Conservation (phyloP, 2,888 invertebrate species). For the Galeruca laticollis region DNA sequence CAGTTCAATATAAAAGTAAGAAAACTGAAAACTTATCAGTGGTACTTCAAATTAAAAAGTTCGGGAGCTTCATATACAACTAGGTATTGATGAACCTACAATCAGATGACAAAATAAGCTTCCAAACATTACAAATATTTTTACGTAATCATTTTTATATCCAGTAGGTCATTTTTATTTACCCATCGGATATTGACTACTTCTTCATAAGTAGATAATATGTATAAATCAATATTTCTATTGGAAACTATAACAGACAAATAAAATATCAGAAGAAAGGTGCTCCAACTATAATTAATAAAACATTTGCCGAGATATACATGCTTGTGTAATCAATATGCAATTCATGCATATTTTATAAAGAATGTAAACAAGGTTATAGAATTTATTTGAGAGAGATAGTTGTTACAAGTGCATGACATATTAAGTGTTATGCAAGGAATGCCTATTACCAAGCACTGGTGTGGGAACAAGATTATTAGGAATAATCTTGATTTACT, state of each 20-base stretch:
- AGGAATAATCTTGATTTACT: slow-evolving; percentile 15
- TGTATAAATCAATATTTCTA: background rate
- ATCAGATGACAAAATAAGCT: no score
- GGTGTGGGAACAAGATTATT: slow-evolving; percentile 24
- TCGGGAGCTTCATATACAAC: no score
- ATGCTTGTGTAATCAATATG: slow-evolving; percentile 27
- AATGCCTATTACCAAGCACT: slow-evolving; percentile 14
- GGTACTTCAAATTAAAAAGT: no score
- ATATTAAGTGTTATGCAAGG: slow-evolving; percentile 26
- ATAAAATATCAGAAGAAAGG: background rate
- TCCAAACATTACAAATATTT: no score
- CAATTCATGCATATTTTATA: slow-evolving; percentile 19
- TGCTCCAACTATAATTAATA: slow-evolving; percentile 6
- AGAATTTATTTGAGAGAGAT: slow-evolving; percentile 30
- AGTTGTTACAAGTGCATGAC: slow-evolving; percentile 25
- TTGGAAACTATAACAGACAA: background rate
- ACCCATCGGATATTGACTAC: background rate
- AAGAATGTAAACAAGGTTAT: slow-evolving; percentile 28
- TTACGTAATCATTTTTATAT: no score
- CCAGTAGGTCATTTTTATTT: background rate
- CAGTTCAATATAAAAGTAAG: no score
- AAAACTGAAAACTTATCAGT: no score
- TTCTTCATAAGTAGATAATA: background rate
- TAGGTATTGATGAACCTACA: no score
- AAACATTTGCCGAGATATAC: slow-evolving; percentile 14